Percentiles rank a stretch among this genome's conserved stretches.
These are phyloP conservation scores for Neria commutata DNA, from an alignment of 2,888 invertebrate species.

Conservation along the genomic window DNA sequence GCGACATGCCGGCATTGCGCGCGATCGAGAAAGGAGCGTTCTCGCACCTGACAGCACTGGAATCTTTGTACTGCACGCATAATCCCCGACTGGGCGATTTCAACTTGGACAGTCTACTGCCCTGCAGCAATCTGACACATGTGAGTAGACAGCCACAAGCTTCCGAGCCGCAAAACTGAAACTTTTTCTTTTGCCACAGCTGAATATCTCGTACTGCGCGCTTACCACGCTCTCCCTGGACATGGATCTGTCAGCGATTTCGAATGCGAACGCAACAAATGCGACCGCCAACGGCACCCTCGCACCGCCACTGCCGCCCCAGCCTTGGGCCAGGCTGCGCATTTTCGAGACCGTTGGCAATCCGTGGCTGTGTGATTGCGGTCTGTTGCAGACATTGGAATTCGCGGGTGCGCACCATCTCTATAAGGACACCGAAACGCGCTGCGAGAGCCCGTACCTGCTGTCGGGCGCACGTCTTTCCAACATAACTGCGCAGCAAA, in stretches of 20 bases:
- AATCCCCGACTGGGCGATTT: slow-evolving; percentile 66
- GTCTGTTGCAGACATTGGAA: slow-evolving; percentile 53
- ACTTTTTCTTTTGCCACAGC: slow-evolving; percentile 55
- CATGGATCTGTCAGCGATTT: slow-evolving; percentile 22
- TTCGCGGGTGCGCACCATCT: slow-evolving; percentile 40
- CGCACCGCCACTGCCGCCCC: not conserved
- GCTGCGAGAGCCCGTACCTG: slow-evolving; percentile 56
- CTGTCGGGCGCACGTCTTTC: slow-evolving; percentile 49
- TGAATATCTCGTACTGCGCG: slow-evolving; percentile 70
- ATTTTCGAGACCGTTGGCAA: slow-evolving; percentile 68
- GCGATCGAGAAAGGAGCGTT: slow-evolving; percentile 66
- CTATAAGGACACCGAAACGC: slow-evolving; percentile 35
- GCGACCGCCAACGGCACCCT: slow-evolving; percentile 25
- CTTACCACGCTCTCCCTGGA: slow-evolving; percentile 61
- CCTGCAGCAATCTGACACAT: slow-evolving; percentile 46
- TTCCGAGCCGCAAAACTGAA: no score
- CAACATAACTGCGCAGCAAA: slow-evolving; percentile 48
- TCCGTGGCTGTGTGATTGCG: slow-evolving; percentile 71
- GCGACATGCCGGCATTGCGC: slow-evolving; percentile 66
- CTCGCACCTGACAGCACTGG: slow-evolving; percentile 60
- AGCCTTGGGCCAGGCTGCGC: slow-evolving; percentile 62
- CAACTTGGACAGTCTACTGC: slow-evolving; percentile 65
- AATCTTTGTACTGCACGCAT: slow-evolving; percentile 63
- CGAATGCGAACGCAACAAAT: not conserved
- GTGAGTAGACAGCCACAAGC: slow-evolving; percentile 35